A percentile compares a stretch with the other conserved stretches of the same genome.
Conservation (phyloP, 2,113 vertebrate genomes). For the Xenopus borealis region DNA sequence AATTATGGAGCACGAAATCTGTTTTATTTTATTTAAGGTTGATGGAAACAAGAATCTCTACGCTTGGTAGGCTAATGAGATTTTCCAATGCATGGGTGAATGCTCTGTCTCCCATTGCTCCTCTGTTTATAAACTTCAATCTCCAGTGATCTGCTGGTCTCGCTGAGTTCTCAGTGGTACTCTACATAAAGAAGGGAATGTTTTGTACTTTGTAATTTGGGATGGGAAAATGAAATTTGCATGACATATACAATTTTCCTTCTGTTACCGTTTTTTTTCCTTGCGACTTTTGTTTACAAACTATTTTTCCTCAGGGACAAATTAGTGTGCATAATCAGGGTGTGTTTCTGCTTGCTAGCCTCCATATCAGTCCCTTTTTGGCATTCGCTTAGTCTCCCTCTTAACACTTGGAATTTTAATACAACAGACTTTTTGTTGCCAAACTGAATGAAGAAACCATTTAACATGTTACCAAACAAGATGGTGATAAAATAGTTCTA, state of each 20-base stretch:
- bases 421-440: too few species aligned
- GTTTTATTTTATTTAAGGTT: too few species aligned
- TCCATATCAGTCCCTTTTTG: background rate
- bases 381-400: background rate
- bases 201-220: slow-evolving; percentile 3
- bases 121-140: background rate
- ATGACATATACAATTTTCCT: slow-evolving; percentile 13
- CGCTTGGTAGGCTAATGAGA: too few species aligned
- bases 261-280: background rate
- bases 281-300: slow-evolving; percentile 6
- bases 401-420: too few species aligned
- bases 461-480: too few species aligned
- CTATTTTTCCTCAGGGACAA: background rate
- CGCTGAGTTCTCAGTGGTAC: background rate
- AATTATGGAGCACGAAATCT: too few species aligned
- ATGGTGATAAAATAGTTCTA: too few species aligned
- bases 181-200: slow-evolving; percentile 13
- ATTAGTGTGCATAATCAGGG: background rate
- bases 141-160: slow-evolving; percentile 5
- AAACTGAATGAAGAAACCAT: too few species aligned
- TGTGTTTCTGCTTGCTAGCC: slow-evolving; percentile 3
- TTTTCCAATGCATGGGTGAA: too few species aligned
- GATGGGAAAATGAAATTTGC: slow-evolving; percentile 3
- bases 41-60: too few species aligned
- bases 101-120: too few species aligned